Evolutionary conservation across 2,113 vertebrate genomes (phyloP).

Genomic region (Ctenodactylus gundi): DNA sequence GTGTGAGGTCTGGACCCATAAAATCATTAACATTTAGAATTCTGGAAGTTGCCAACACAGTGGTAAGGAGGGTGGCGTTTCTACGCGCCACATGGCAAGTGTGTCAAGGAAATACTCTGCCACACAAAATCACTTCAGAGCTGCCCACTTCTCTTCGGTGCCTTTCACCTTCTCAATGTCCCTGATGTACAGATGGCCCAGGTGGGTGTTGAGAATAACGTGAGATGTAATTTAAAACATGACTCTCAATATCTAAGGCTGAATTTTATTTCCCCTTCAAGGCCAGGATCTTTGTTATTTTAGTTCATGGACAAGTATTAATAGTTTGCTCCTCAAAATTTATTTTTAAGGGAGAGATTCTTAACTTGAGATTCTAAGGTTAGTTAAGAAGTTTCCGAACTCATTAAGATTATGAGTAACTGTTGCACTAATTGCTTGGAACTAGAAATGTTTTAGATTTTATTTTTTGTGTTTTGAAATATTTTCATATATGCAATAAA

Average conservation of each 20-base stretch:
- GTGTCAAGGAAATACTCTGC: neutral
- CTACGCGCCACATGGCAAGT: neutral
- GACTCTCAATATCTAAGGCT: neutral
- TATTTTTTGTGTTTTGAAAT: neutral
- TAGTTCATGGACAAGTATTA: neutral
- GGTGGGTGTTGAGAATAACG: neutral
- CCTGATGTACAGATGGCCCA: neutral
- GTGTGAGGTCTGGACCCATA: constrained; percentile 29
- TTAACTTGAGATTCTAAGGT: neutral
- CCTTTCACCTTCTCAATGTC: neutral
- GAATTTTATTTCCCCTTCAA: neutral
- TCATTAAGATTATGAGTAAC: neutral
- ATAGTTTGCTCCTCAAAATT: neutral
- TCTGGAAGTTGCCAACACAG: neutral
- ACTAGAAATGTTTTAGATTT: neutral
- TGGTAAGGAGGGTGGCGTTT: neutral
- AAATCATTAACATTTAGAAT: constrained; percentile 48
- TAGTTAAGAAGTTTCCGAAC: neutral
- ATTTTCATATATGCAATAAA: neutral
- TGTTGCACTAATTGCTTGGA: neutral
- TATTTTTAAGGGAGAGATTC: neutral
- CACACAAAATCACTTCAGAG: neutral
- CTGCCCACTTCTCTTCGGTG: neutral
- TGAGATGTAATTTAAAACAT: neutral
- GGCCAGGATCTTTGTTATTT: neutral